Conservation (phyloP, 2,888 invertebrate genomes). For the Phyllotreta cruciferae region DNA sequence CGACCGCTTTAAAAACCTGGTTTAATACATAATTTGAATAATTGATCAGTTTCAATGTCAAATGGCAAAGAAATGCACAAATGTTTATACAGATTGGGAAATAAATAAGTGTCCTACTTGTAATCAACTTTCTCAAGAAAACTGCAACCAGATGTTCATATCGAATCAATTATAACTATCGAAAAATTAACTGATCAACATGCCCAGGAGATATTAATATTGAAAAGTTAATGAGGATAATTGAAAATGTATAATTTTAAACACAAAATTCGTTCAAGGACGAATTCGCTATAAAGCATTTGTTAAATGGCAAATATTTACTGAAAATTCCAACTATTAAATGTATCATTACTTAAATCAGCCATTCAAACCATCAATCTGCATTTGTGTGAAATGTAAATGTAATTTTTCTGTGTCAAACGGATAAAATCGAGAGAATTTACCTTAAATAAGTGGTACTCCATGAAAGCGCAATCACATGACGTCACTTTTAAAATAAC, state of each 20-base stretch:
- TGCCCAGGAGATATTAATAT: constrained; percentile 37
- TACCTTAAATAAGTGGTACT: constrained; percentile 55
- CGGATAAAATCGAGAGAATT: constrained; percentile 49
- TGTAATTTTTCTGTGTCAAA: constrained; percentile 27
- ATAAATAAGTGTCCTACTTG: constrained; percentile 55
- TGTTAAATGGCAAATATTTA: constrained; percentile 43
- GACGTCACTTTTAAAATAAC: constrained; percentile 59
- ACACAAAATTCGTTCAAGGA: constrained; percentile 53
- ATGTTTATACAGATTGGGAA: constrained; percentile 50
- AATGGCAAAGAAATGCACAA: constrained; percentile 46
- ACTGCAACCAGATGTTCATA: constrained; percentile 44
- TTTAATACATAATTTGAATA: constrained; percentile 46
- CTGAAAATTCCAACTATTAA: constrained; percentile 42
- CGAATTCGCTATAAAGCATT: constrained; percentile 46
- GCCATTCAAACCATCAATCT: constrained; percentile 23
- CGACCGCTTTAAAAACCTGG: constrained; percentile 42
- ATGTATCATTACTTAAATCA: constrained; percentile 45
- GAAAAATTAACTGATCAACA: constrained; percentile 33
- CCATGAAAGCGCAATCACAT: constrained; percentile 60
- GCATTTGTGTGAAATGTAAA: constrained; percentile 8
- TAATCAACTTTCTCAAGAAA: constrained; percentile 51
- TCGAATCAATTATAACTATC: constrained; percentile 15
- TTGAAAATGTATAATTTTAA: constrained; percentile 50
- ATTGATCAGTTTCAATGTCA: constrained; percentile 55
- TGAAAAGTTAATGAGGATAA: constrained; percentile 43